These are phyloP conservation scores for Spodoptera littoralis DNA, from an alignment of 2,888 invertebrate genomes.

Conservation along the genomic window DNA sequence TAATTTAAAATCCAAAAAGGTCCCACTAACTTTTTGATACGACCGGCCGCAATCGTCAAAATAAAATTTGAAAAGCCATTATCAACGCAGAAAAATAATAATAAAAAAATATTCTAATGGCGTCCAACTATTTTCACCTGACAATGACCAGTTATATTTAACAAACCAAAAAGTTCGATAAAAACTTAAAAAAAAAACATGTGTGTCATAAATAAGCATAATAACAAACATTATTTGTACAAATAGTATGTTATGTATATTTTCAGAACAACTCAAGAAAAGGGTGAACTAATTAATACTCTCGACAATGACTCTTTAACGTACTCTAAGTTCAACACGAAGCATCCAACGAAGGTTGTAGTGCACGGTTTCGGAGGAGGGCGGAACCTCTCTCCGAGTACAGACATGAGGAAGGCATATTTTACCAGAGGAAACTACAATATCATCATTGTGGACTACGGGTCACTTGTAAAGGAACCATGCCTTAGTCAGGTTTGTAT, in stretches of 20 bases:
- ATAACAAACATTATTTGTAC: no score
- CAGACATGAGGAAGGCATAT: slow-evolving; percentile 95
- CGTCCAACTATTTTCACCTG: neutral
- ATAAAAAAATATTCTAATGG: neutral
- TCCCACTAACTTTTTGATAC: neutral
- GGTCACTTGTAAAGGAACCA: slow-evolving; percentile 93
- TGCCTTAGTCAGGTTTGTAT: slow-evolving; percentile 92
- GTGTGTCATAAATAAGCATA: no score
- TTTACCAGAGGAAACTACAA: slow-evolving; percentile 94
- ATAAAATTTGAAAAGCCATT: neutral
- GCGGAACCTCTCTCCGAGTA: slow-evolving; percentile 93
- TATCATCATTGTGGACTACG: slow-evolving; percentile 96
- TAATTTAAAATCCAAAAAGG: neutral
- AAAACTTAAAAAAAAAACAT: no score
- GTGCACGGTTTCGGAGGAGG: slow-evolving; percentile 98
- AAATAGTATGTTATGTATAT: neutral
- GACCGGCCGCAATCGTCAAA: neutral
- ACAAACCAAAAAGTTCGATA: neutral
- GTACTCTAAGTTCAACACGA: slow-evolving; percentile 93
- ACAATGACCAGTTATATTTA: neutral
- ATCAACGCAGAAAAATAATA: neutral
- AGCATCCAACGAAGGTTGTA: slow-evolving; percentile 94
- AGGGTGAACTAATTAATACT: slow-evolving; percentile 92
- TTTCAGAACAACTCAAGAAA: slow-evolving; percentile 92
- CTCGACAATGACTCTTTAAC: slow-evolving; percentile 91